Evolutionary conservation across 2,113 vertebrate genomes (phyloP).

Genomic region (Ochotona curzoniae): DNA sequence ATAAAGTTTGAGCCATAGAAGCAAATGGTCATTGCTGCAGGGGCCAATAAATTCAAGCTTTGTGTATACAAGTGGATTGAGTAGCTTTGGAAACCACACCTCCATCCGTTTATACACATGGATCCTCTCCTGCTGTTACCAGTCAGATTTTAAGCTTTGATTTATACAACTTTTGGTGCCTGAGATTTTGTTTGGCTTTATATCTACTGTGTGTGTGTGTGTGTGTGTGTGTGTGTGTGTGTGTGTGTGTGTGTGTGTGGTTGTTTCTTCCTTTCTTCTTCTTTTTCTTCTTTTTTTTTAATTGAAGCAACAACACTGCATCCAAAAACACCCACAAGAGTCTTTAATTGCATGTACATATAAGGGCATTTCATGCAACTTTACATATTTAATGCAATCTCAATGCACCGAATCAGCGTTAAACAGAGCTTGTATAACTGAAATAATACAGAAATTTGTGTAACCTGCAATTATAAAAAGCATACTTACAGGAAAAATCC

Average conservation of each 20-base stretch:
- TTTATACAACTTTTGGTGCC: conserved; percentile 57
- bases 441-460: conserved; percentile 73
- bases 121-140: conserved; percentile 49
- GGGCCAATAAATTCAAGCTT: conserved; percentile 44
- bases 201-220: background rate
- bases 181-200: conserved; percentile 63
- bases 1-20: conserved; percentile 62
- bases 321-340: conserved; percentile 2
- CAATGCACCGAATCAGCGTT: conserved; percentile 54
- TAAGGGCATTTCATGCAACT: conserved; percentile 54
- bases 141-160: conserved; percentile 64
- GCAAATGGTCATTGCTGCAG: conserved; percentile 32
- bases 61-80: conserved; percentile 57
- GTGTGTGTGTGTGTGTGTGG: too few relatives aligned
- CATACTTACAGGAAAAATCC: conserved; percentile 75
- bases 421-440: conserved; percentile 52
- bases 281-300: background rate
- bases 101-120: conserved; percentile 58
- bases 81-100: conserved; percentile 56
- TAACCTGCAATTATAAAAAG: conserved; percentile 75
- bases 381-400: conserved; percentile 64
- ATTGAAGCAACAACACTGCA: conserved; percentile 31
- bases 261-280: background rate
- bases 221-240: too few relatives aligned
- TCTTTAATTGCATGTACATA: conserved; percentile 53